These are phyloP conservation scores for Callyntrura sp. DNA, from an alignment of 2,888 invertebrate genomes.

Conservation along the genomic window DNA sequence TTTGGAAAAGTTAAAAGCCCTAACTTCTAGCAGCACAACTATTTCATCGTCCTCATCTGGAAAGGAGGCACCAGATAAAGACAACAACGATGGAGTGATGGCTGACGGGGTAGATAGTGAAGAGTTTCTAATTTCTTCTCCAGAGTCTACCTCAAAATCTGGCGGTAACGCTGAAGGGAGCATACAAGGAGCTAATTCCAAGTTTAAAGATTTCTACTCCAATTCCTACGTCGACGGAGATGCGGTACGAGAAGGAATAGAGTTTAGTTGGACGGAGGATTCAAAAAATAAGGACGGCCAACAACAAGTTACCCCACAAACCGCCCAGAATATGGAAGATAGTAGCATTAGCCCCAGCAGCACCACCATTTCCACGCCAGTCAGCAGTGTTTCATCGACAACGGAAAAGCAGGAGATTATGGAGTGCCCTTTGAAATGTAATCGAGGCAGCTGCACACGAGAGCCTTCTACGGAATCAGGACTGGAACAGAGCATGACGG, in stretches of 20 bases:
- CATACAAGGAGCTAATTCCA: not conserved
- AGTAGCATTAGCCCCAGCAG: not conserved
- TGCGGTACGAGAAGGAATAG: slow-evolving; percentile 10
- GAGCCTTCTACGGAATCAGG: slow-evolving; percentile 74
- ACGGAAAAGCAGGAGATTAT: slow-evolving; percentile 60
- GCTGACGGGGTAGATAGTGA: slow-evolving; percentile 58
- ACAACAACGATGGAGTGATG: slow-evolving; percentile 43
- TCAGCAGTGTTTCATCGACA: slow-evolving; percentile 30
- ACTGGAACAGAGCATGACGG: slow-evolving; percentile 75
- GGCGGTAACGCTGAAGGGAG: not conserved
- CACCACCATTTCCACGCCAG: not conserved
- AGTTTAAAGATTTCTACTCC: slow-evolving; percentile 66
- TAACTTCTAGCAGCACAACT: slow-evolving; percentile 45
- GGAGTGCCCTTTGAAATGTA: slow-evolving; percentile 80
- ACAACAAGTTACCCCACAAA: slow-evolving; percentile 23
- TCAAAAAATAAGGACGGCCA: slow-evolving; percentile 59
- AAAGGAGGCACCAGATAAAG: not conserved
- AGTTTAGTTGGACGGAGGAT: slow-evolving; percentile 28
- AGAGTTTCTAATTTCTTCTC: slow-evolving; percentile 60
- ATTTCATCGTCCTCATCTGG: slow-evolving; percentile 20
- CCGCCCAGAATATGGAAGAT: not conserved
- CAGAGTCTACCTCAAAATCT: slow-evolving; percentile 50
- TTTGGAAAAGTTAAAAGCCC: slow-evolving; percentile 31
- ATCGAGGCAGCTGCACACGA: slow-evolving; percentile 76
- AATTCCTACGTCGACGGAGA: slow-evolving; percentile 66